Base-by-base conservation (phyloP, 30 jellyfish, hydroid and myxozoan genomes). In the Chrysaora quinquecirrha region DNA sequence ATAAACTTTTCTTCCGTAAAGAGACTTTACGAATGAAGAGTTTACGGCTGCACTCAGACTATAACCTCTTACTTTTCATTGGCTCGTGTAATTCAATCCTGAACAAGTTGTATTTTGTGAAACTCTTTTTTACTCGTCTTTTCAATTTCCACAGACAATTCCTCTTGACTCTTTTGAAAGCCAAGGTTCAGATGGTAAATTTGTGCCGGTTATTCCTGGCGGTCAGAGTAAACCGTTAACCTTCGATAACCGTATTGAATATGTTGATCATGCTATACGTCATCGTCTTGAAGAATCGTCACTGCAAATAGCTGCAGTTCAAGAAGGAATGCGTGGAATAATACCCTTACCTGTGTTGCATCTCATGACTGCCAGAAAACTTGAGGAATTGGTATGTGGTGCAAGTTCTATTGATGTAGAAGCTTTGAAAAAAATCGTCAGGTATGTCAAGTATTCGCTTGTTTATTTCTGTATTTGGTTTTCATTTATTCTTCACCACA, bases 321-420 rank as follows among this genome's bases (percentile, higher is more conserved):
- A 91, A 52, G 95, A 86, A 43, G 98, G 98, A 19, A 30, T 91
- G 81, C 76, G 86, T 46, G 88, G 92, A 27, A 70, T 91, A 35
- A 70, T 91, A 2, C 98, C 98, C 65, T 48, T 86, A 52, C 89
- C 96, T 6, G 94, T 91, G 22, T 75, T 85, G 48, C 56, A 88
- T 43, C 84, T 91, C n/a, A 79, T 91, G 95, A 91, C 96, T 18
- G 84, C 97, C 12, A 56, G 69, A 9, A 74, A 81, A 20, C 64
- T 91, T 33, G 98, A 91, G 77, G 97, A 85, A 64, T 65, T 78
- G 23, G 98, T 86, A 0, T 91, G 98, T 52, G 98, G 98, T 33
- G 88, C 96, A 3, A 58, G 73, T n/a, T 61, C 83, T 2, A 86
- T 91, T 20, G 96, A 91, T 47, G 81, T 85, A 28, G 84, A 47